Conservation (phyloP, 2,797 vertebrate genomes). For the Darevskia mixta region DNA sequence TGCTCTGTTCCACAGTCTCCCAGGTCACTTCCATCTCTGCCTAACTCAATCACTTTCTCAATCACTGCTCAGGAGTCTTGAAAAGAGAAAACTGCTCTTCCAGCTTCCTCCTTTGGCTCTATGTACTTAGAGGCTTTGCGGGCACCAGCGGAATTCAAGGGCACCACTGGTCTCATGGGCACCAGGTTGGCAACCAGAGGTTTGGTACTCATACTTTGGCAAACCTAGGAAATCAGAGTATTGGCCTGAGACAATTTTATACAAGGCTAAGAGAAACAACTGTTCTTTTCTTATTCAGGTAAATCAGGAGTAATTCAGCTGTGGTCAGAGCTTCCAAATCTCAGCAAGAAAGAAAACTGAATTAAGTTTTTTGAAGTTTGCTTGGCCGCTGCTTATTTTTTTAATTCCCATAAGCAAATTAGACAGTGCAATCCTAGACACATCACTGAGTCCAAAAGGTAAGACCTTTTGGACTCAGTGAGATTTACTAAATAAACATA, state of each 20-base stretch:
- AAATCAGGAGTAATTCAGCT: neutral
- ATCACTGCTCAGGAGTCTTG: too few relatives aligned
- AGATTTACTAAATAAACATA: neutral
- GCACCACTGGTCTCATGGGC: too few relatives aligned
- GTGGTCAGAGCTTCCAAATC: neutral
- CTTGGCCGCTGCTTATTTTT: constrained; percentile 2
- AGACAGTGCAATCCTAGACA: too few relatives aligned
- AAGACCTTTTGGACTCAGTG: neutral
- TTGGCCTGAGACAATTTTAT: neutral
- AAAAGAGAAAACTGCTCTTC: too few relatives aligned
- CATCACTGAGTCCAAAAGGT: too few relatives aligned
- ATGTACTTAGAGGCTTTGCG: too few relatives aligned
- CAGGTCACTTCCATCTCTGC: too few relatives aligned
- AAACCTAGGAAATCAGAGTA: neutral
- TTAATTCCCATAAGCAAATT: neutral
- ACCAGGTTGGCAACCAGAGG: too few relatives aligned
- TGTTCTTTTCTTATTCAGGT: neutral
- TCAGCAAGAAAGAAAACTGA: constrained; percentile 11
- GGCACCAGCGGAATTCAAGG: too few relatives aligned
- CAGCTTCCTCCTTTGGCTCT: too few relatives aligned
- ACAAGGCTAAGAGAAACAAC: neutral
- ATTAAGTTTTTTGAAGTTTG: neutral
- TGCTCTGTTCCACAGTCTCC: too few relatives aligned
- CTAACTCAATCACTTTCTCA: too few relatives aligned
- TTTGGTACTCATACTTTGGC: neutral